Percentiles rank a stretch among this genome's conserved stretches.
These are phyloP conservation scores for Tetramorium bicarinatum DNA, from an alignment of 2,888 invertebrate genomes.

Conservation along the genomic window DNA sequence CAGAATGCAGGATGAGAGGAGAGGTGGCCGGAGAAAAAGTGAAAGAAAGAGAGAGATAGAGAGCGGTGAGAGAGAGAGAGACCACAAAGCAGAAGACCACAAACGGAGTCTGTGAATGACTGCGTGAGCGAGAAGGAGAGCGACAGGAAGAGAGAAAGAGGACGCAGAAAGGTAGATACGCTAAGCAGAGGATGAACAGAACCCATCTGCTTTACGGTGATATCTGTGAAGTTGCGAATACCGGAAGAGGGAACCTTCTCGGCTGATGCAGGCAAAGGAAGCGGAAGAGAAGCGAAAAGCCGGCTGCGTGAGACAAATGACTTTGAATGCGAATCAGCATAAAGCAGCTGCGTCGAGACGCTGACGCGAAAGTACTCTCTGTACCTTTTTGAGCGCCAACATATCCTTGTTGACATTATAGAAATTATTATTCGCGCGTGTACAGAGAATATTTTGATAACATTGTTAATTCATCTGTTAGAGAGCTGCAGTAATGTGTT, in stretches of 20 bases:
- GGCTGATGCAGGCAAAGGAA: conserved; percentile 2
- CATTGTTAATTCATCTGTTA: not conserved
- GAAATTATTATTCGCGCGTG: conserved; percentile 4
- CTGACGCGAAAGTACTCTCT: conserved; percentile 12
- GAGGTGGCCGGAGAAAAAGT: conserved; percentile 14
- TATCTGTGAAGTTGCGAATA: not conserved
- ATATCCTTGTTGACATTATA: not conserved
- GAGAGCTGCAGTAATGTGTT: not conserved
- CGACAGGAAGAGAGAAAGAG: conserved; percentile 32
- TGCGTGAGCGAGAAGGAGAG: conserved; percentile 44
- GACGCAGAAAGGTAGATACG: not conserved
- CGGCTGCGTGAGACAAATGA: conserved; percentile 17
- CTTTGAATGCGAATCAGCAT: conserved; percentile 15
- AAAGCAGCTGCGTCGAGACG: conserved; percentile 2
- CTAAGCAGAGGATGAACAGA: conserved; percentile 9
- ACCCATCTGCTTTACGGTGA: conserved; percentile 5
- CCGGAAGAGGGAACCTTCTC: conserved; percentile 9
- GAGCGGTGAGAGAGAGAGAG: conserved; percentile 49
- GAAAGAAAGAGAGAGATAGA: conserved; percentile 33
- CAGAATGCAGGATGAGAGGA: not conserved
- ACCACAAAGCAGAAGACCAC: conserved; percentile 15
- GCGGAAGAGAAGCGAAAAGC: conserved; percentile 9
- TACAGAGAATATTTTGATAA: not conserved
- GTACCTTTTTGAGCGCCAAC: not conserved
- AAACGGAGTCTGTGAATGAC: conserved; percentile 27